Evolutionary conservation across 2,888 invertebrate genomes (phyloP), one percentile per base, ranked within the genome.

Genomic region (Aphodius granarius): DNA sequence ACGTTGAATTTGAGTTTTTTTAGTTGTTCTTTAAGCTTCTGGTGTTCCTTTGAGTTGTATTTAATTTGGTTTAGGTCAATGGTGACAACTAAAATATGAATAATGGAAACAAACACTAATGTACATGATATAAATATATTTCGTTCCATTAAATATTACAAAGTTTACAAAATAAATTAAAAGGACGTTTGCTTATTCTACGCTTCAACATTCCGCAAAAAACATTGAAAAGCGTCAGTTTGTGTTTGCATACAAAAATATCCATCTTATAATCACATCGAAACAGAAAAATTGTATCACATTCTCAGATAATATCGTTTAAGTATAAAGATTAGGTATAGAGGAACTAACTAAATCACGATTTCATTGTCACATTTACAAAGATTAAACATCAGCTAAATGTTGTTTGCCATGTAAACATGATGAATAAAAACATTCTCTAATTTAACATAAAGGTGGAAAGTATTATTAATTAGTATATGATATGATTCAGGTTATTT

Each of bases 21-120:
- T 66, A 90, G 82, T 77, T 87, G 85, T 65, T 80, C 80, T 81
- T 83, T 85, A 21, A 86, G 83, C 78, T 87, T 86, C 77, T 89
- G 86, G 78, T 89, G 88, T 78, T 86, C 87, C 78, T 87, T 87
- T 81, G 88, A 89, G 72, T 88, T 88, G 73, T 87, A 87, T 73
- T 83, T 84, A 78, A 90, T 82, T 70, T 85, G 86, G 81, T 86
- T 88, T 82, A 91, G 86, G 84, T 90, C 87, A 81, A 90, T 85
- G 80, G 83, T 86, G 78, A 90, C 87, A 82, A 89, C 90, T 90
- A 84, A 80, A 86, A 85, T 75, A 19, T 16, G 6, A 68, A 68
- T 21, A 19, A 22, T 15, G 5, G 19, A 18, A 19, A 18, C 16
- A 65, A 19, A 65, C 16, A 65, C 19, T 5, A 15, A 9, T 65